Base-by-base conservation (phyloP, 2,797 vertebrate genomes). In the Sciurus vulgaris region DNA sequence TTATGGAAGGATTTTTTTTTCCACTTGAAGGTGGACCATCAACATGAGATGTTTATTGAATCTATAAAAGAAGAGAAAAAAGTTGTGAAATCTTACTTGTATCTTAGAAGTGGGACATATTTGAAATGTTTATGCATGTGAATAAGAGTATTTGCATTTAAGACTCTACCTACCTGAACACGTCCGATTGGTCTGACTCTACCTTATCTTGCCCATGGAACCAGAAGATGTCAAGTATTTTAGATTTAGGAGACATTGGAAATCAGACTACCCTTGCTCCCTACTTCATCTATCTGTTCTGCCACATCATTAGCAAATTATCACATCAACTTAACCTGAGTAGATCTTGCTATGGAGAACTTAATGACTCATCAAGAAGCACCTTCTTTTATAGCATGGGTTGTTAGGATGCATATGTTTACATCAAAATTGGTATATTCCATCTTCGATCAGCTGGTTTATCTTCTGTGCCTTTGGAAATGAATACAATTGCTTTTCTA, bases 1-100 rank as follows among this genome's bases (percentile, higher is more conserved):
- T 74, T 82, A 49, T 72, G 95, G 81, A 97, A 96, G 82, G 87
- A 97, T 93, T 38, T 74, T 35, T 65, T 91, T 83, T 95, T 97
- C 56, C 54, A 96, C 96, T 96, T 87, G n/a, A 92, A 94, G 41
- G 20, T 77, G 28, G n/a, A 6, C 41, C 51, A 74, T 95, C 49
- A 87, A 28, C 33, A 72, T 18, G 77, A 93, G 38, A 91, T 69
- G 13, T 35, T 33, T 94, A 59, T 77, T 69, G 70, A 89, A 38
- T 72, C 30, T 49, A 10, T 6, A 49, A 35, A 33, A n/a, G 15
- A 9, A 3, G 7, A 93, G n/a, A 77, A 3, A 67, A 7, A 72
- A 22, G 72, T 83, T 84, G 83, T 69, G 10, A 86, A 28, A 77
- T 73, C 54, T 88, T 59, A 24, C 38, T 87, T 86, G 3, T 12